These are phyloP conservation scores for Calycopis cecrops DNA, from an alignment of 1,140 invertebrate species.

Conservation along the genomic window DNA sequence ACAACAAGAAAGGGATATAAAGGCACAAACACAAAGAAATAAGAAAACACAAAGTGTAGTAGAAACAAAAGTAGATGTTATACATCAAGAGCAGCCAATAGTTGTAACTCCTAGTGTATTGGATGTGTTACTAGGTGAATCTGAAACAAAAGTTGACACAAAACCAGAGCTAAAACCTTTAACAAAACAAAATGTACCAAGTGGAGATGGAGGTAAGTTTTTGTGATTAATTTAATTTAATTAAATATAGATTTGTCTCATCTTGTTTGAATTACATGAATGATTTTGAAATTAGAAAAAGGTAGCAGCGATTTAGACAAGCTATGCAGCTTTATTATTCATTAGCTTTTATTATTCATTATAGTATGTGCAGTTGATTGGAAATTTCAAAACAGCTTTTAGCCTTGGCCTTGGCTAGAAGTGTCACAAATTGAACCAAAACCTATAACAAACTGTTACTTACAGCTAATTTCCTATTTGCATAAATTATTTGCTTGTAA, in stretches of 20 bases:
- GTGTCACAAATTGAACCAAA: too few relatives aligned
- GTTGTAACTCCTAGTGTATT: constrained; percentile 36
- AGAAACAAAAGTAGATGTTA: constrained; percentile 14
- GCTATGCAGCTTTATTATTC: background rate
- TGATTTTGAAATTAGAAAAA: too few relatives aligned
- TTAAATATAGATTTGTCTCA: too few relatives aligned
- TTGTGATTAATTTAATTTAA: background rate
- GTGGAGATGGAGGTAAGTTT: constrained; percentile 33
- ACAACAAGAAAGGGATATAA: constrained; percentile 42
- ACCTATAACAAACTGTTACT: too few relatives aligned
- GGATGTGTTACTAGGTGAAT: constrained; percentile 47
- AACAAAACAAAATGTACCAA: constrained; percentile 27
- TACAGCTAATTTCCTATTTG: background rate
- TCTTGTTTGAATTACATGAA: too few relatives aligned
- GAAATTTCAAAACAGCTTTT: background rate
- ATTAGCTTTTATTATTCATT: background rate
- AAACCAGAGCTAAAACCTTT: constrained; percentile 30
- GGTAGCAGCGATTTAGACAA: too few relatives aligned
- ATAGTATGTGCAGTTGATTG: background rate
- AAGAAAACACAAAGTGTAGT: constrained; percentile 13
- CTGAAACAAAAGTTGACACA: constrained; percentile 35
- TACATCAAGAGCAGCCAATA: constrained; percentile 6
- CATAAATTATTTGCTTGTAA: background rate
- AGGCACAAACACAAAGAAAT: constrained; percentile 18
- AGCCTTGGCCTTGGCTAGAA: too few relatives aligned